phyloP scores from a whole-genome alignment of 2,797 vertebrate genomes.

The Emys orbicularis region DNA sequence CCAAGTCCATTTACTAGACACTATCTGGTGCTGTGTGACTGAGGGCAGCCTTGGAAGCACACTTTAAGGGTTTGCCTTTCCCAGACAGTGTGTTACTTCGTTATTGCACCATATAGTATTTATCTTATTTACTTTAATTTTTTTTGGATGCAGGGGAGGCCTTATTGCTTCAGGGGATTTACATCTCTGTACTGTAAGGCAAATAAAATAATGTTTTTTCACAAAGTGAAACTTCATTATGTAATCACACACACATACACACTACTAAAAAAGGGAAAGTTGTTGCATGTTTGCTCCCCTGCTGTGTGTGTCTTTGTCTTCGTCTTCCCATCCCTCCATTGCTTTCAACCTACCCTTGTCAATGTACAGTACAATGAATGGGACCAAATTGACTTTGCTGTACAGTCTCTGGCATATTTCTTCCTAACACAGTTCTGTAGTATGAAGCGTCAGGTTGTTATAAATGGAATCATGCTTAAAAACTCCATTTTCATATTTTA shows the following conservation, averaged over 20 bases:
- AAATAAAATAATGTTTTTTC: neutral
- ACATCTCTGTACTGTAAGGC: neutral
- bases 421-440: neutral
- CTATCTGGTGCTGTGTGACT: neutral
- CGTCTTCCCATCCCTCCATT: neutral
- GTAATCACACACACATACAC: neutral
- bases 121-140: neutral
- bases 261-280: neutral
- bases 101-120: neutral
- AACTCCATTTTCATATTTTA: neutral
- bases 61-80: neutral
- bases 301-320: neutral
- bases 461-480: neutral
- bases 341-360: neutral
- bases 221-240: neutral
- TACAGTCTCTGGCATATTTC: neutral
- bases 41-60: neutral
- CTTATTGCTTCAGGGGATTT: neutral
- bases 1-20: neutral
- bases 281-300: neutral
- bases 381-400: neutral
- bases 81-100: neutral
- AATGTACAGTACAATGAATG: neutral
- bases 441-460: neutral
- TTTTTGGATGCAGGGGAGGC: neutral